These are phyloP conservation scores for Drepana falcataria DNA, from an alignment of 2,888 invertebrate genomes.

Conservation along the genomic window DNA sequence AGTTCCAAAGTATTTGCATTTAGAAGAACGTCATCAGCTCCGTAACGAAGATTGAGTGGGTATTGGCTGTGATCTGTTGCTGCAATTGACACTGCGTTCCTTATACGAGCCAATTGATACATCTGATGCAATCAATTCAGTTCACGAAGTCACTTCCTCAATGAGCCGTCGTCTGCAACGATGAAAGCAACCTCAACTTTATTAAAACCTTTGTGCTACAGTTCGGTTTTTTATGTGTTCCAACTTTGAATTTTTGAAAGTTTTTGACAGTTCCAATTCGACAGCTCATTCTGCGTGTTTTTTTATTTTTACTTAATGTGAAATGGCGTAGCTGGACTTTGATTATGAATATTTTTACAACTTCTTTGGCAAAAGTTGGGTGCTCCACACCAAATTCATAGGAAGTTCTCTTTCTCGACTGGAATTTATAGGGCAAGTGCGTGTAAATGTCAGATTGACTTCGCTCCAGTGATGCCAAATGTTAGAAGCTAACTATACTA, in stretches of 20 bases:
- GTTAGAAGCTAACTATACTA: constrained; percentile 1
- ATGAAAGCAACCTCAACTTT: constrained; percentile 1
- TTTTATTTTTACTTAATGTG: too few relatives aligned
- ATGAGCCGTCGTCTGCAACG: constrained; percentile 10
- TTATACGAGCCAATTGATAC: constrained; percentile 34
- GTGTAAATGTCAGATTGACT: constrained; percentile 8
- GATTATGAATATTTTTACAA: too few relatives aligned
- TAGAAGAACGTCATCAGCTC: background rate
- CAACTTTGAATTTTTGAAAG: too few relatives aligned
- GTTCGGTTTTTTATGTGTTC: too few relatives aligned
- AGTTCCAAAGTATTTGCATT: too few relatives aligned
- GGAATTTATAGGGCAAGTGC: constrained; percentile 14
- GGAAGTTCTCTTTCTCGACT: too few relatives aligned
- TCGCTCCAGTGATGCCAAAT: constrained; percentile 17
- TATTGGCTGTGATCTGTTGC: constrained; percentile 14
- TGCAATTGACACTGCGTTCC: constrained; percentile 27
- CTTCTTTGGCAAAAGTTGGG: too few relatives aligned
- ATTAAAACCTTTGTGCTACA: background rate
- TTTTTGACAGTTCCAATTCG: too few relatives aligned
- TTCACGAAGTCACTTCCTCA: constrained; percentile 32
- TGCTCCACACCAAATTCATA: too few relatives aligned
- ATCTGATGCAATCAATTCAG: constrained; percentile 28
- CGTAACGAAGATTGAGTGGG: constrained; percentile 7
- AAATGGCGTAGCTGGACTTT: too few relatives aligned
- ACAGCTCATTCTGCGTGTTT: too few relatives aligned